Conservation (phyloP, 1,140 invertebrate genomes). For the Cydia fagiglandana region DNA sequence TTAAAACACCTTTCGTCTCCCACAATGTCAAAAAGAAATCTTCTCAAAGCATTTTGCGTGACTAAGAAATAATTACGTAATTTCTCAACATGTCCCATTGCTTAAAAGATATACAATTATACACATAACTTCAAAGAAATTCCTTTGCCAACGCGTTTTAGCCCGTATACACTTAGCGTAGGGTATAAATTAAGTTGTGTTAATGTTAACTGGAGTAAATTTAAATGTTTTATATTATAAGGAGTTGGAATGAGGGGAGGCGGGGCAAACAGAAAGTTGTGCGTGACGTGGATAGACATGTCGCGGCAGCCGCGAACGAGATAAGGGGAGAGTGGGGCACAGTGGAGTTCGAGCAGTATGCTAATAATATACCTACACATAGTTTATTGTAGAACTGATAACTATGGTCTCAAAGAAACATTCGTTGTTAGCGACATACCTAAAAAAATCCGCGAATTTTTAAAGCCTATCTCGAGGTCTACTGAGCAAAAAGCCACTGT, state of each 20-base stretch:
- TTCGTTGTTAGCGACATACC: too few species aligned
- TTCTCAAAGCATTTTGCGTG: neutral
- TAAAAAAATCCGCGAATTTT: too few species aligned
- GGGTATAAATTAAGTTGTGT: neutral
- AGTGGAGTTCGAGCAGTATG: neutral
- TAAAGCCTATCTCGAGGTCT: too few species aligned
- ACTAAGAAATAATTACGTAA: constrained; percentile 4
- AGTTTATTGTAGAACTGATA: too few species aligned
- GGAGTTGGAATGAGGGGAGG: constrained; percentile 5
- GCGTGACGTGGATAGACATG: constrained; percentile 15
- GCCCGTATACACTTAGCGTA: neutral
- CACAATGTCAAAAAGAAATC: neutral
- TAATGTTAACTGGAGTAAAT: constrained; percentile 1
- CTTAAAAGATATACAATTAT: neutral
- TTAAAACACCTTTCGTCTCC: neutral
- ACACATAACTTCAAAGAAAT: constrained; percentile 7
- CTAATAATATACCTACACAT: neutral
- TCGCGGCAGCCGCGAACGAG: constrained; percentile 11
- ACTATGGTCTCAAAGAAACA: too few species aligned
- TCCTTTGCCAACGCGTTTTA: neutral
- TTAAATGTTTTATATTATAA: constrained; percentile 22
- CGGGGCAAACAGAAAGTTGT: neutral
- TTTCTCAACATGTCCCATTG: neutral
- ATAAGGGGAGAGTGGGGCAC: constrained; percentile 1
- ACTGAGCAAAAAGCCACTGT: too few species aligned